Conservation (phyloP, 2,888 invertebrate genomes). For the Crematogaster levior region DNA sequence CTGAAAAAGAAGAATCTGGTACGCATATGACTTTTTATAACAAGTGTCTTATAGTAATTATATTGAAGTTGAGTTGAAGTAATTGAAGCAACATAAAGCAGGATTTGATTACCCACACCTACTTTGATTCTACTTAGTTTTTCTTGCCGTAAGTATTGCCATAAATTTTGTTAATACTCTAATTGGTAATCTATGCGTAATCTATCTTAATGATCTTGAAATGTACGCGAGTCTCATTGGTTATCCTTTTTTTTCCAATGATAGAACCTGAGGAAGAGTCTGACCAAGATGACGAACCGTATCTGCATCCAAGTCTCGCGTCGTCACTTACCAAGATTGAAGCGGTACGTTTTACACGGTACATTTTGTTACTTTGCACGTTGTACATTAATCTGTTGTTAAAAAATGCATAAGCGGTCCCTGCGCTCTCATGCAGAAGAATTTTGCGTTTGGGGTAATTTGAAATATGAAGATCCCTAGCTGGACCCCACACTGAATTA, state of each 20-base stretch:
- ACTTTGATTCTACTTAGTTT: conserved; percentile 83
- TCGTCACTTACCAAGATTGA: conserved; percentile 88
- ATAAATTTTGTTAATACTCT: conserved; percentile 67
- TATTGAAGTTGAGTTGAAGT: conserved; percentile 77
- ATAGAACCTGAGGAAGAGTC: conserved; percentile 85
- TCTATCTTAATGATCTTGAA: conserved; percentile 47
- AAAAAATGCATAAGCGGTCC: conserved; percentile 49
- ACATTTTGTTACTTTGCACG: neutral
- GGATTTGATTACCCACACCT: conserved; percentile 82
- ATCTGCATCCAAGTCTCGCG: conserved; percentile 93
- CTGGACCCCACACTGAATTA: conserved; percentile 39
- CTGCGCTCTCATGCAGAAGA: conserved; percentile 43
- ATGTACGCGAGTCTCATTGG: conserved; percentile 6
- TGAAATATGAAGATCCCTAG: conserved; percentile 40
- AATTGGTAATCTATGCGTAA: conserved; percentile 60
- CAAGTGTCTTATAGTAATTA: conserved; percentile 71
- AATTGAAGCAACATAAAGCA: conserved; percentile 79
- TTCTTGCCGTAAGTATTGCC: conserved; percentile 80
- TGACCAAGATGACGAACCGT: conserved; percentile 89
- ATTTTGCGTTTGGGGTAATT: conserved; percentile 45
- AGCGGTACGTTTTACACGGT: conserved; percentile 87
- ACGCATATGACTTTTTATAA: conserved; percentile 78
- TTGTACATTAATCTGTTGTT: conserved; percentile 48
- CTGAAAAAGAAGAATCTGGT: conserved; percentile 85
- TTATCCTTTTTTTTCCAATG: conserved; percentile 64